Percentiles rank a stretch among this genome's conserved stretches.
phyloP scores from a whole-genome alignment of 2,113 vertebrate species.

The Brevimyrus niger region DNA sequence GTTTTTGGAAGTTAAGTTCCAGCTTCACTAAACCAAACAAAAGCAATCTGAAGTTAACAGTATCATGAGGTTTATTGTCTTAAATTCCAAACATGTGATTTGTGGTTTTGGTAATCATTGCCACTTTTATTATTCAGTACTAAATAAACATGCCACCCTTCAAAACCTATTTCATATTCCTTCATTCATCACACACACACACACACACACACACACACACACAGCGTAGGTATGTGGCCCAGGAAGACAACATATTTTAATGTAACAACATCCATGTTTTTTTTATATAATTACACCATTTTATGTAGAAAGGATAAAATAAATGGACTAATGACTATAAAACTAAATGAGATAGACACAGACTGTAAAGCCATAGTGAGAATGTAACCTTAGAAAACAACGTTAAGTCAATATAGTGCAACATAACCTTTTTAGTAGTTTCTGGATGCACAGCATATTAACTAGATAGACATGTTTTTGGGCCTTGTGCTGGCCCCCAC shows the following conservation, averaged over 20 bases:
- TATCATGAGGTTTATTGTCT: neutral
- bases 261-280: too few relatives aligned
- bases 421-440: neutral
- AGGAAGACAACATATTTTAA: too few relatives aligned
- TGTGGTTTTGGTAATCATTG: neutral
- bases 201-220: neutral
- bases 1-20: neutral
- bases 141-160: neutral
- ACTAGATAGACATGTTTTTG: neutral
- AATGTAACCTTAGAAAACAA: too few relatives aligned
- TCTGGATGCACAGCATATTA: neutral
- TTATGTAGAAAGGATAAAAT: neutral
- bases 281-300: neutral
- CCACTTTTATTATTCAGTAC: neutral
- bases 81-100: neutral
- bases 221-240: too few relatives aligned
- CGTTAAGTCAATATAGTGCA: too few relatives aligned
- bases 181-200: neutral
- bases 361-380: neutral
- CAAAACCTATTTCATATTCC: neutral
- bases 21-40: neutral
- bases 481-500: neutral
- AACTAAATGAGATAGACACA: too few relatives aligned
- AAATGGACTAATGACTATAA: neutral
- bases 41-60: neutral